Evolutionary conservation across 2,888 invertebrate genomes (phyloP), one percentile per base, ranked within the genome.

Genomic region (Leucophora obtusa): DNA sequence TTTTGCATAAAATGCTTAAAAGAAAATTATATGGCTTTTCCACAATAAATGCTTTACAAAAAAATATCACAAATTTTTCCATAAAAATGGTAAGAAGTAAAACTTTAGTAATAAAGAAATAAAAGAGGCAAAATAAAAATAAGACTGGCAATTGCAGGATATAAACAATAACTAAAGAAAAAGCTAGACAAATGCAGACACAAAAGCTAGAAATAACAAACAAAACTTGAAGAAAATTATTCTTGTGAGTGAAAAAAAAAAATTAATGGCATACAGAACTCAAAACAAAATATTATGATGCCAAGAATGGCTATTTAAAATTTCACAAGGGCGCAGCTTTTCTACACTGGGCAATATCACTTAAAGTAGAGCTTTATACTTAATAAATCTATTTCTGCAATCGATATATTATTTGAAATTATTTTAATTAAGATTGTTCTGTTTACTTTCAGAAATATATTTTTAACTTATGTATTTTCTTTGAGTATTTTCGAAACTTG

Each of bases 11-110:
- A 15, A 62, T 28, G 3, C 33, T 38, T 35, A 38, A 70, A 35
- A 54, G 14, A 66, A 28, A 51, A 50, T 35, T 43, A 18, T n/a
- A 47, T 28, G 6, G 58, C 15, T 38, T 28, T 17, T n/a, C 47
- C 38, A 3, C 11, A 38, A 38, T 38, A 28, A 66, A 66, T 14
- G 24, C 66, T 43, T 9, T 11, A 43, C 47, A 54, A 63, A 56
- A 51, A 38, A 70, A 38, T 70, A 38, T 70, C 21, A 28, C 47
- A 50, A 62, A 50, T 9, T 21, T 47, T 47, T 60, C 5, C 47
- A 24, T 15, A 62, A 47, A 47, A 60, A 60, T 43, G 15, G 6
- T n/a, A 47, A 47, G n/a, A 47, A 14, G 4, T 5, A 38, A 47
- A 47, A 47, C n/a, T 47, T 4, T 14, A 47, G 5, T n/a, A n/a